Conservation (phyloP, 2,113 vertebrate genomes). For the Climacteris rufus region DNA sequence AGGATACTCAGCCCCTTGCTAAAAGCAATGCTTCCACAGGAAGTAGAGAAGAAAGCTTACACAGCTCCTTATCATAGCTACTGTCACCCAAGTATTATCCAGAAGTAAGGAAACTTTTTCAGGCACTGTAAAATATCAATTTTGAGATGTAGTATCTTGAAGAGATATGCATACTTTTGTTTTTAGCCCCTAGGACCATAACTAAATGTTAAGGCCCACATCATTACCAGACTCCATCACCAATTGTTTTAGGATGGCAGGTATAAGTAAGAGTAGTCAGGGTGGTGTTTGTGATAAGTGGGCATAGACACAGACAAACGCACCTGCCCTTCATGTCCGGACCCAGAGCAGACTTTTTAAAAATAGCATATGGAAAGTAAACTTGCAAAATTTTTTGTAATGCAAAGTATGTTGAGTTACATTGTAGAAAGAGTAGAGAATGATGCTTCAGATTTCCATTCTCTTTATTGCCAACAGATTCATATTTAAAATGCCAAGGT, state of each 20-base stretch:
- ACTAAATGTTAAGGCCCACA: neutral
- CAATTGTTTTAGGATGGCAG: neutral
- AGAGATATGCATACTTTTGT: neutral
- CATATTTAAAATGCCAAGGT: slow-evolving; percentile 73
- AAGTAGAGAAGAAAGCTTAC: neutral
- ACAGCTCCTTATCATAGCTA: neutral
- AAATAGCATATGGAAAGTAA: neutral
- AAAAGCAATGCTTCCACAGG: neutral
- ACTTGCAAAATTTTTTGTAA: neutral
- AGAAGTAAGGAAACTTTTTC: neutral
- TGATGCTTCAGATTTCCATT: slow-evolving; percentile 17
- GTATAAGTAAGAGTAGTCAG: fast-evolving
- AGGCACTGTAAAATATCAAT: neutral
- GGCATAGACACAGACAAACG: neutral
- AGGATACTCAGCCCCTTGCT: neutral
- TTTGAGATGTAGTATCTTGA: neutral
- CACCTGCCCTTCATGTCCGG: neutral
- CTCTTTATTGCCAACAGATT: slow-evolving; percentile 79
- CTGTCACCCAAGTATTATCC: neutral
- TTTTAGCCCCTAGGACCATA: neutral
- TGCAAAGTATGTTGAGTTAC: neutral
- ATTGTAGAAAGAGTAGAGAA: neutral
- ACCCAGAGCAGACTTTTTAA: neutral
- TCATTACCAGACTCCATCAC: no score
- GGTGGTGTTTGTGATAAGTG: neutral